Evolutionary conservation across 2,113 vertebrate species (phyloP), one percentile per base, ranked within the genome.

Genomic region (Tachuris rubrigastra): DNA sequence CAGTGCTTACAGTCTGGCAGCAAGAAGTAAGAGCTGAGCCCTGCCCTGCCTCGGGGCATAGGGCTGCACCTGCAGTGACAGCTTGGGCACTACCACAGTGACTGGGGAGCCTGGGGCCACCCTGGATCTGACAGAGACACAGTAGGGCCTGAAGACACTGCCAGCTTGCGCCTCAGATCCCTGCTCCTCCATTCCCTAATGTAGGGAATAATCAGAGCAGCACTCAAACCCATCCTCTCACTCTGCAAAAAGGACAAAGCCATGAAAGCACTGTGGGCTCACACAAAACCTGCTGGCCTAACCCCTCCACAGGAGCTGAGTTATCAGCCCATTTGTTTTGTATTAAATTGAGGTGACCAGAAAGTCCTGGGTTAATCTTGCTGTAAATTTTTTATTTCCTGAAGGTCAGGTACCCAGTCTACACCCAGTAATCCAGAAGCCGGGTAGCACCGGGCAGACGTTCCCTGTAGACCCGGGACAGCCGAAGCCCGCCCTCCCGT

Each of bases 301-400:
- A 55, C 39, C 20, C 23, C 39, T 35, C 46, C 14, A 31, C 42
- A 7, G 88, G 73, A 68, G 28, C 81, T 15, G 80, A 52, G 49
- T 3, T 2, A 14, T 23, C 66, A 39, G 62, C 19, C 37, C 15
- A 0, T 35, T 41, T 46, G 3, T 74, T 92, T 13, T 6, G 14
- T 52, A 97, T 95, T 97, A 97, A 96, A 96, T 14, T 21, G 2
- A 16, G 8, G 18, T 9, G 16, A 21, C 25, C 25, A 63, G 28
- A 63, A 72, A 90, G 44, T 11, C 30, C 25, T 2, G 1, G 23
- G 3, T 0, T 16, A 30, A 14, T 37, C n/a, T 28, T 58, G 23
- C n/a, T 50, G 4, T 2, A 3, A 27, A 31, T 87, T 16, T 15
- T 4, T 50, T 31, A 39, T 25, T 46, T 31, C 10, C 28, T 9